phyloP scores from a whole-genome alignment of 2,797 vertebrate species.

The Ammospiza maritima region DNA sequence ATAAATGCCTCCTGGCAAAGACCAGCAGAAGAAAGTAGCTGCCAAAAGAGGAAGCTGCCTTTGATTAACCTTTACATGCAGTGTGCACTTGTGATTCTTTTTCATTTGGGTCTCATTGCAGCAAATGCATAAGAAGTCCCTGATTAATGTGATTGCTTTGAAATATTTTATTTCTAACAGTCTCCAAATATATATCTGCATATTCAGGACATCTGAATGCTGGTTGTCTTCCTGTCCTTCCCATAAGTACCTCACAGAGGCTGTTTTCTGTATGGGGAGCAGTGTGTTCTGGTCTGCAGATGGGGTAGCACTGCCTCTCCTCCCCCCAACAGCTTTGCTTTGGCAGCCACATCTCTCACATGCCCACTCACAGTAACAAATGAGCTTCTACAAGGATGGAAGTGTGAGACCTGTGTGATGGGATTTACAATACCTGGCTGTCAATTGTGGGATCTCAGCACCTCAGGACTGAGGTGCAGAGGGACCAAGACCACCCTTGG shows the following conservation, averaged over 20 bases:
- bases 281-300: accelerated
- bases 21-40: not conserved
- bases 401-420: not conserved
- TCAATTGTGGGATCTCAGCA: not conserved
- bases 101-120: not conserved
- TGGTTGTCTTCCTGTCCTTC: not conserved
- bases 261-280: not conserved
- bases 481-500: too few relatives aligned
- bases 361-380: not conserved
- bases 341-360: not conserved
- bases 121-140: not conserved
- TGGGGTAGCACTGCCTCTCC: not conserved
- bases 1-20: not conserved
- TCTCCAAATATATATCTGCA: slow-evolving; percentile 36
- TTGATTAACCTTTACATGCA: slow-evolving; percentile 35
- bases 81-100: not conserved
- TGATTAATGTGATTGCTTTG: slow-evolving; percentile 9
- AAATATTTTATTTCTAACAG: slow-evolving; percentile 18
- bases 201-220: not conserved
- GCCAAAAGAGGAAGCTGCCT: slow-evolving; percentile 11
- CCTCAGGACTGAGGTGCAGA: too few relatives aligned
- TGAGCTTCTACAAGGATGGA: not conserved
- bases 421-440: not conserved
- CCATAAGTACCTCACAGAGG: not conserved
- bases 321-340: not conserved